Base-by-base conservation (phyloP, 2,888 invertebrate genomes). In the Graphium colonna region DNA sequence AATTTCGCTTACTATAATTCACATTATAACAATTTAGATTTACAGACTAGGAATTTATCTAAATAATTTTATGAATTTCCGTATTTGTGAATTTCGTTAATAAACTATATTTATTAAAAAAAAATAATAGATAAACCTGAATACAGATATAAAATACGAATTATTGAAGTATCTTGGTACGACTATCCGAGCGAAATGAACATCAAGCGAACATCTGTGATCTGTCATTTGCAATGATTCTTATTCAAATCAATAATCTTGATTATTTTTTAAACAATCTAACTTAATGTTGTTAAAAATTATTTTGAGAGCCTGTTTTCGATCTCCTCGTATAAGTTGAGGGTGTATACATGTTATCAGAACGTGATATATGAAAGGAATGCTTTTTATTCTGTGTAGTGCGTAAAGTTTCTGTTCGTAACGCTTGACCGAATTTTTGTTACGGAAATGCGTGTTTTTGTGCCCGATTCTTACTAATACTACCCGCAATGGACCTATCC, bases 401-500 rank as follows among this genome's bases (percentile, higher is more conserved):
- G 33, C 33, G 33, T 33, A 10, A 48, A 54, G 10, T 50, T 52
- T 52, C 55, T n/a, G 13, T 57, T 71, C 65, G 83, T 69, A 78
- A 82, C 83, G 88, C 75, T 77, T 71, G 68, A 83, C 61, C 73
- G 80, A 63, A 51, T 73, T 62, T 73, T 65, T 60, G 56, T 61
- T 60, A 73, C 77, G 78, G 79, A 79, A 79, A 83, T 75, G 72
- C 73, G 57, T 58, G 64, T 67, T 71, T 71, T 73, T 64, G 59
- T 63, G 60, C 60, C 60, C 57, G 69, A 65, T 68, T 69, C 68
- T 53, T 54, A 60, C 58, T 49, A 38, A 40, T 21, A 42, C 39
- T 43, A 21, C 12, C 17, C 31, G 44, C 17, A 72, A 90, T 94
- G 87, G 94, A 93, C 79, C 91, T 93, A 52, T 93, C 94, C n/a